These are phyloP conservation scores for Drosophila sordidula DNA, from an alignment of 2,888 invertebrate species.

Conservation along the genomic window DNA sequence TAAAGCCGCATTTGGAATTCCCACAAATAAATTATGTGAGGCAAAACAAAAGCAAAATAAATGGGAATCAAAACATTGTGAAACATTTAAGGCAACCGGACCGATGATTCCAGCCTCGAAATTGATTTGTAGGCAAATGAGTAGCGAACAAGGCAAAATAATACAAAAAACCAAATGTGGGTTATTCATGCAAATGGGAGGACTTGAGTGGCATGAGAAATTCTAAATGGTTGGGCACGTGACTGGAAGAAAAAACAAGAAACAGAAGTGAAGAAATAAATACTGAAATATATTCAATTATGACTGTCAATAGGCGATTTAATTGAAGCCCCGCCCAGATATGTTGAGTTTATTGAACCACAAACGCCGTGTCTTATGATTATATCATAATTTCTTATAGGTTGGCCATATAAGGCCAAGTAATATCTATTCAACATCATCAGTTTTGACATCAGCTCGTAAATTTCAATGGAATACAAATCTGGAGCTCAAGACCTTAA, in stretches of 20 bases:
- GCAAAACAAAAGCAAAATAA: constrained; percentile 20
- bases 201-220: constrained; percentile 26
- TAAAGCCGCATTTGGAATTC: constrained; percentile 49
- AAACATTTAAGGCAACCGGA: constrained; percentile 27
- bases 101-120: constrained; percentile 12
- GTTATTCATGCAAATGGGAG: constrained; percentile 44
- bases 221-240: constrained; percentile 30
- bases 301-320: background rate
- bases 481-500: constrained; percentile 55
- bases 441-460: constrained; percentile 34
- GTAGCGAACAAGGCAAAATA: background rate
- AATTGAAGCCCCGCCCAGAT: constrained; percentile 33
- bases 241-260: constrained; percentile 16
- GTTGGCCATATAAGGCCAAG: constrained; percentile 8
- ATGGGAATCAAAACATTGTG: constrained; percentile 12
- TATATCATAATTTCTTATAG: constrained; percentile 52
- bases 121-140: constrained; percentile 28
- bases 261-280: background rate
- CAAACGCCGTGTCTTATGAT: constrained; percentile 25
- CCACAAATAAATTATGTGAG: constrained; percentile 53
- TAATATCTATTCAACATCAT: constrained; percentile 2
- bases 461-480: constrained; percentile 51
- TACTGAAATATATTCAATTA: constrained; percentile 1
- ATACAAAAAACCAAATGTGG: constrained; percentile 19
- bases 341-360: constrained; percentile 56